A percentile compares a stretch with the other conserved stretches of the same genome.
Conservation (phyloP, 2,797 vertebrate species). For the Spea hammondii region DNA sequence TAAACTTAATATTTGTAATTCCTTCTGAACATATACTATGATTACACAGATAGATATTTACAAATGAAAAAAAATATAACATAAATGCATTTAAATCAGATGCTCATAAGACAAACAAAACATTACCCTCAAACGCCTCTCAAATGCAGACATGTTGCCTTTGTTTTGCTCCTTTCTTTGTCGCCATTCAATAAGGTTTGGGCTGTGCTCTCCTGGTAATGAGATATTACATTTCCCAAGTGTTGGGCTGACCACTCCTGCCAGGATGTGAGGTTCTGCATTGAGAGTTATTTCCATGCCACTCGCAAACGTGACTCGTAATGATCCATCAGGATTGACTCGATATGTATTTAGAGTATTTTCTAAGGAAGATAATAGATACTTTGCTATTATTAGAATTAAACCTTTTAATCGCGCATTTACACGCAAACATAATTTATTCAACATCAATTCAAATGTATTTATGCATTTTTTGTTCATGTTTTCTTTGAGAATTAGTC, state of each 20-base stretch:
- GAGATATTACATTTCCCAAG: conserved; percentile 95
- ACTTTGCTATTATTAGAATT: too few relatives aligned
- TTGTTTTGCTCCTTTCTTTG: conserved; percentile 95
- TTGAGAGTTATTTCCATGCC: conserved; percentile 94
- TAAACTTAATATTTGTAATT: too few relatives aligned
- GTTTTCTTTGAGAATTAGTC: too few relatives aligned
- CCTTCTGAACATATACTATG: too few relatives aligned
- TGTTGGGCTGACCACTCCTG: conserved; percentile 88
- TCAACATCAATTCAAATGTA: too few relatives aligned
- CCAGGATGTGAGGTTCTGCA: conserved; percentile 87
- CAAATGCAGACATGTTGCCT: conserved; percentile 90
- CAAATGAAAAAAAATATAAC: too few relatives aligned
- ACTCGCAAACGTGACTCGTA: conserved; percentile 87
- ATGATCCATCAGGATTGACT: conserved; percentile 89
- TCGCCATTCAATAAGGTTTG: conserved; percentile 95
- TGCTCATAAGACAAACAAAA: conserved; percentile 51
- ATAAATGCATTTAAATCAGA: not conserved
- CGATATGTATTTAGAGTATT: conserved; percentile 84
- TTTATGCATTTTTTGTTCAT: too few relatives aligned
- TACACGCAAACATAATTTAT: too few relatives aligned
- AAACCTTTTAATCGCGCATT: too few relatives aligned
- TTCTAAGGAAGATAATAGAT: conserved; percentile 60
- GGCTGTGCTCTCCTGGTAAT: conserved; percentile 91
- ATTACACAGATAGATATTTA: too few relatives aligned
- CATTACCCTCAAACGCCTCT: conserved; percentile 93